Base-by-base conservation (phyloP, 2,797 vertebrate species). In the Sebastes alutus region DNA sequence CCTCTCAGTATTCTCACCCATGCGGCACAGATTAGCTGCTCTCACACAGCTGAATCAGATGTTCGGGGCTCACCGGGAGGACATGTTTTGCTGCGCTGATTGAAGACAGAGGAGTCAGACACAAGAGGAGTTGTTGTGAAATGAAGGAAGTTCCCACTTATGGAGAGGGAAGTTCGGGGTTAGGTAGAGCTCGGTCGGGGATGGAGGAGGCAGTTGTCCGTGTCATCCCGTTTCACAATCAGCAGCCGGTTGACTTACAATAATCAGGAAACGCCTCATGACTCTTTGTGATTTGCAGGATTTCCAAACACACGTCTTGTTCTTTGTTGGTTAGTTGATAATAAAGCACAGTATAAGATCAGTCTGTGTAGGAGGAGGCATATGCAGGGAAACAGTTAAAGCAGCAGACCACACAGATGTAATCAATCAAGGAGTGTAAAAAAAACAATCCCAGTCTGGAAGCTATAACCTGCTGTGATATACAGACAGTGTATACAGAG, bases 141-240 rank as follows among this genome's bases (percentile, higher is more conserved):
- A 92, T 73, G 77, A 84, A 91, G 90, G 87, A 91, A 94, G 92
- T 92, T 63, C 64, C 84, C 65, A 71, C 83, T 91, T 63, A 29
- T 83, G 83, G 75, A 80, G 80, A 90, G 79, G 92, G 88, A 95
- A 91, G 91, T 77, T 85, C 12, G 32, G 86, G 90, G 91, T 93
- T 88, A 90, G 80, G 78, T 63, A 30, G 79, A 90, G 87, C 83
- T 73, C 30, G 80, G 82, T 78, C 61, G 8, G 46, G 78, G 81
- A 89, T 54, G 61, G 61, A 88, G 64, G 75, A 75, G 73, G 68
- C 83, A 52, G 84, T 84, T 84, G 90, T 91, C 82, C 38, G 2
- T 88, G 83, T 92, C 91, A 71, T 93, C 90, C 85, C 68, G 79
- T 85, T 89, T 87, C 87, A 52, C 71, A 84, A 84, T 80, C 77